Conservation (phyloP, 2,797 vertebrate genomes). For the Peromyscus eremicus region DNA sequence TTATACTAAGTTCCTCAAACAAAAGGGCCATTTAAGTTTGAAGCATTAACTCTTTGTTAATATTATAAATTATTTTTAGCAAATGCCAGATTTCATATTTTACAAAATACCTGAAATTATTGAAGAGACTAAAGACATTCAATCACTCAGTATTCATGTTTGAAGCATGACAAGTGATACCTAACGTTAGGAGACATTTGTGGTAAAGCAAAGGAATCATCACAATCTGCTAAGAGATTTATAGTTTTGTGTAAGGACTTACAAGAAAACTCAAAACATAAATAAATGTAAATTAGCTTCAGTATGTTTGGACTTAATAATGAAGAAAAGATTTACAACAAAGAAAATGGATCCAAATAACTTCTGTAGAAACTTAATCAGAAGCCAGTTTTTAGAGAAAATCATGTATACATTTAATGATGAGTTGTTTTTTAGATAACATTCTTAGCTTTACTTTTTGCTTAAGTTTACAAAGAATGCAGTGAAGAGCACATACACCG, state of each 20-base stretch:
- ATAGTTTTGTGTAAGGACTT: background rate
- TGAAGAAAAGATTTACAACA: background rate
- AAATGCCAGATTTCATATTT: background rate
- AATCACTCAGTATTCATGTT: background rate
- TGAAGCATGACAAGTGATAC: background rate
- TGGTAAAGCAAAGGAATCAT: background rate
- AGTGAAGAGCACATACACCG: background rate
- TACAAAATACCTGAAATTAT: background rate
- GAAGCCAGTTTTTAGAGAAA: conserved; percentile 9
- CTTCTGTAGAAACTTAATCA: background rate
- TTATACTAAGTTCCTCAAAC: background rate
- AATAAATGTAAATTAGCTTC: background rate
- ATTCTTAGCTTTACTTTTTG: background rate
- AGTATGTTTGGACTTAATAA: background rate
- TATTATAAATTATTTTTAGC: background rate
- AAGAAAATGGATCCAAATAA: background rate
- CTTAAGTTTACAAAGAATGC: background rate
- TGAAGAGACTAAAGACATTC: background rate
- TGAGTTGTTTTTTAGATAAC: background rate
- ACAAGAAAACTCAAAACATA: background rate
- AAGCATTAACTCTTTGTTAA: background rate
- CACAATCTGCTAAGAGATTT: background rate
- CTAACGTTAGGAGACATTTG: background rate
- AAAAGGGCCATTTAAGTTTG: background rate
- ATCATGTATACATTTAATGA: background rate